phyloP scores from a whole-genome alignment of 2,797 vertebrate species.

The Sebastiscus albofasciatus region DNA sequence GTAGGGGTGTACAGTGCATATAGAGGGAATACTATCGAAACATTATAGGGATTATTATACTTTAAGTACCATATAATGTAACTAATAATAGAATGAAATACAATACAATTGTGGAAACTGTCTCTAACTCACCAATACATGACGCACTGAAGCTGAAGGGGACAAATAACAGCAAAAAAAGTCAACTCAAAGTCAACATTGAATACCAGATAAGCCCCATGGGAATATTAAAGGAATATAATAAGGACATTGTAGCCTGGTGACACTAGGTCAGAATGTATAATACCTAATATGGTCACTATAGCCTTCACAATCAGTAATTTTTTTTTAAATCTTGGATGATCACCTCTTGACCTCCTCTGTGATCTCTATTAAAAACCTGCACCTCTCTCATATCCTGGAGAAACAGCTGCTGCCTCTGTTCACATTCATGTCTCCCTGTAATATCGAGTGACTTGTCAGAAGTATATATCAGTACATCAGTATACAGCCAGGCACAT shows the following conservation, averaged over 20 bases:
- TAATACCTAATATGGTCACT: not conserved
- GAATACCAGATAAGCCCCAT: not conserved
- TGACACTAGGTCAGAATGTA: not conserved
- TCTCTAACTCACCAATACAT: not conserved
- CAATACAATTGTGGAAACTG: not conserved
- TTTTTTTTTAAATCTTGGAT: not conserved
- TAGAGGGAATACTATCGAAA: not conserved
- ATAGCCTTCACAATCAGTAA: no score
- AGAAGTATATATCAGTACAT: not conserved
- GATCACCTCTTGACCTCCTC: not conserved
- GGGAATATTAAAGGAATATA: not conserved
- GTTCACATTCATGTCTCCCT: not conserved
- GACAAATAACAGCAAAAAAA: not conserved
- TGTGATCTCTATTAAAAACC: not conserved
- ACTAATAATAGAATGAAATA: not conserved
- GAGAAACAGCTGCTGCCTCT: not conserved
- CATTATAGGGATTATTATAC: not conserved
- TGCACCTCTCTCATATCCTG: not conserved
- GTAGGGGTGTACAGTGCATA: not conserved
- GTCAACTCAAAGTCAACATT: not conserved
- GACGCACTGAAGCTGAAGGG: not conserved
- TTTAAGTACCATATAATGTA: not conserved
- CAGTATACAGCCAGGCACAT: not conserved
- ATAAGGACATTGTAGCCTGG: no score
- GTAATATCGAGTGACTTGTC: not conserved